Base-by-base conservation (phyloP, 2,888 invertebrate genomes). In the Petrolisthes manimaculis region DNA sequence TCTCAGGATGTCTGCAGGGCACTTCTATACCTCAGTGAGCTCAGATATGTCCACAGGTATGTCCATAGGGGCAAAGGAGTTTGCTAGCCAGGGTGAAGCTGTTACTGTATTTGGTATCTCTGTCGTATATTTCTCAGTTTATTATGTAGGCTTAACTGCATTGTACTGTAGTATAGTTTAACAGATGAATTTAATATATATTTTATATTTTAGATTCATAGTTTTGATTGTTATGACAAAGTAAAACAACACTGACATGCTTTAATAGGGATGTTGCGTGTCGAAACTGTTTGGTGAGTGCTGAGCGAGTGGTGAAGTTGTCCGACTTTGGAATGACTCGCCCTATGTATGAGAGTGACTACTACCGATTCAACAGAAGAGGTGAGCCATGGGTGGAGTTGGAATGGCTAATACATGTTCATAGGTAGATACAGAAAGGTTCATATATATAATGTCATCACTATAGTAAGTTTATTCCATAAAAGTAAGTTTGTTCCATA, bases 251-350 rank as follows among this genome's bases (percentile, higher is more conserved):
- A 54, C 53, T 54, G 6, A 77, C 37, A 14, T 37, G 37, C 37
- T 1, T 92, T 95, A 51, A 9, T 89, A 91, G 97, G 91, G 98
- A 98, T 93, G 95, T 98, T 55, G 96, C 96, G 0, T 95, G 95
- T 86, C 93, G 96, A 91, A 98, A 96, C 94, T 97, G 96, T 92
- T 94, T 97, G 67, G 95, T 97, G 12, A 95, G 95, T 93, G 95
- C 96, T 93, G 95, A 95, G 91, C 94, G 96, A 89, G 94, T 95
- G 0, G 93, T 97, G 92, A 95, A 96, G 94, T 94, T 96, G 67
- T 96, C 96, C 3, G 98, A 98, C 93, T 98, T 98, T 93, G 98
- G 98, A 75, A 97, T 98, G 97, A 96, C 97, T 3, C 94, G 98
- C 78, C 95, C 96, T 0, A 96, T 96, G 93, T 96, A 95, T 93